phyloP scores from a whole-genome alignment of 2,888 invertebrate species.

The Phalera bucephala region DNA sequence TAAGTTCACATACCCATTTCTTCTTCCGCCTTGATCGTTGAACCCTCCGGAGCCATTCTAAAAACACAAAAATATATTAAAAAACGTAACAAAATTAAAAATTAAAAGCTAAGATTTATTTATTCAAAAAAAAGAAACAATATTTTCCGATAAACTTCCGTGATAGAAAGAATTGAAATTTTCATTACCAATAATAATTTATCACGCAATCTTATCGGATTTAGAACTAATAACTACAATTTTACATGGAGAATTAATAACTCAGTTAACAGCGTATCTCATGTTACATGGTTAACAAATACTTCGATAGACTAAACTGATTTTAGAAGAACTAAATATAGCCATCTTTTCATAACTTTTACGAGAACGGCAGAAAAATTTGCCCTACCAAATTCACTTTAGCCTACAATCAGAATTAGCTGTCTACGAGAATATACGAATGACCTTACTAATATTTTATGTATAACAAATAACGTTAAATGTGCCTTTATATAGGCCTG shows the following conservation, averaged over 20 bases:
- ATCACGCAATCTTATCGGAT: conserved; percentile 28
- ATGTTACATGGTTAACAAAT: too few species aligned
- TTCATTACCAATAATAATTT: conserved; percentile 8
- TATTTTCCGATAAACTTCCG: conserved; percentile 16
- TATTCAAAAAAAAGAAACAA: conserved; percentile 35
- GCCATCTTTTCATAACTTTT: too few species aligned
- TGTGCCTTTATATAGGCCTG: neutral
- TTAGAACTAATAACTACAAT: conserved; percentile 8
- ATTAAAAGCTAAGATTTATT: conserved; percentile 59
- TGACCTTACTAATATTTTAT: too few species aligned
- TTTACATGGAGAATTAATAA: conserved; percentile 37
- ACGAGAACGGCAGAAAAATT: too few species aligned
- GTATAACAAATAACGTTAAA: too few species aligned
- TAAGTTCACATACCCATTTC: conserved; percentile 88
- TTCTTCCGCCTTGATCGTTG: conserved; percentile 89
- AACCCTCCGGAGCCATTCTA: conserved; percentile 93
- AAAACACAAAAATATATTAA: conserved; percentile 83
- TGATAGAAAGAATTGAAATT: conserved; percentile 13
- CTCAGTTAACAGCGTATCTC: conserved; percentile 6
- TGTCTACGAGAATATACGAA: too few species aligned
- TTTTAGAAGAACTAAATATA: too few species aligned
- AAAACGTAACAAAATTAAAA: conserved; percentile 55
- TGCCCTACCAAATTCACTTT: too few species aligned
- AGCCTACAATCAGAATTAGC: too few species aligned
- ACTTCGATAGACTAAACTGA: too few species aligned